Percentiles rank a stretch among this genome's conserved stretches.
These are phyloP conservation scores for Pomacea canaliculata DNA, from an alignment of 2,888 invertebrate species.

Conservation along the genomic window DNA sequence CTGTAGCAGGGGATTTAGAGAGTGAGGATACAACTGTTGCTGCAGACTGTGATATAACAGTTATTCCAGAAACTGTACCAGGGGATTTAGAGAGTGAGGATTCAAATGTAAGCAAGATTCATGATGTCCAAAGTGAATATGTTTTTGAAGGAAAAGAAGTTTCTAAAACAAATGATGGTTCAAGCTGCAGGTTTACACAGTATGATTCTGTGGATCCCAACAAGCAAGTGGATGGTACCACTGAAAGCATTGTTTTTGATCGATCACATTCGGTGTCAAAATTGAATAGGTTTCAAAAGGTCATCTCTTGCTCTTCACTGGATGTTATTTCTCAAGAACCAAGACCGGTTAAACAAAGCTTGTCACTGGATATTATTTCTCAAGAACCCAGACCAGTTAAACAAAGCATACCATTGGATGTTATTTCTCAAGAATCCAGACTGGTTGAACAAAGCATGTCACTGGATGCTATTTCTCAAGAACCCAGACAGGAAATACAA, in stretches of 20 bases:
- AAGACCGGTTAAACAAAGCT: no score
- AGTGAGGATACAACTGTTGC: not conserved
- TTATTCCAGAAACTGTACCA: constrained; percentile 2
- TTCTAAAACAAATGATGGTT: not conserved
- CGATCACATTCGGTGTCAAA: not conserved
- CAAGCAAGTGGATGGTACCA: not conserved
- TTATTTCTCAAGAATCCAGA: no score
- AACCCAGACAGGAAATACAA: not conserved
- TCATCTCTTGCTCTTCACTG: not conserved
- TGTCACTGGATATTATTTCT: no score
- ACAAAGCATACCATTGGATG: no score
- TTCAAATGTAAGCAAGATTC: not conserved
- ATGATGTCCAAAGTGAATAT: not conserved
- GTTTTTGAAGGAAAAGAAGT: not conserved
- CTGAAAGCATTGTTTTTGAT: constrained; percentile 17
- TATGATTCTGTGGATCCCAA: not conserved
- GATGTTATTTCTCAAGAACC: no score
- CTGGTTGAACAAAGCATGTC: no score
- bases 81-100: not conserved
- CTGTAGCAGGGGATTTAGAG: not conserved
- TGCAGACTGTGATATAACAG: not conserved
- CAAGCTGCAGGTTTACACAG: not conserved
- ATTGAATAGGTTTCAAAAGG: not conserved
- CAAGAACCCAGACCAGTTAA: no score
- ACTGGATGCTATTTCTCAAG: not conserved